These are phyloP conservation scores for Rhabdophis nuchalis DNA, from an alignment of 2,797 vertebrate genomes.

Conservation along the genomic window DNA sequence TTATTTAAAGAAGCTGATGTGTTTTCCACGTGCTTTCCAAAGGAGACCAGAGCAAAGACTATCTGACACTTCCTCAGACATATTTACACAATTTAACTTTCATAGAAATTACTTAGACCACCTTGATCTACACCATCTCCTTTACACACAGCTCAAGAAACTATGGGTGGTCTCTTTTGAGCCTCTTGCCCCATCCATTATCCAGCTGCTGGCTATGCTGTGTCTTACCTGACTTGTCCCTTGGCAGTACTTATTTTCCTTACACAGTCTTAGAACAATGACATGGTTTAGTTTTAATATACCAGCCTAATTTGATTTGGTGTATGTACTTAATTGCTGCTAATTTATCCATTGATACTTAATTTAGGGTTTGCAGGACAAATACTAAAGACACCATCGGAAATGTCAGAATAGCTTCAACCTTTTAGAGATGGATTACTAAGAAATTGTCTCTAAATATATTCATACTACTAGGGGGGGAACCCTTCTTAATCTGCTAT, in stretches of 20 bases:
- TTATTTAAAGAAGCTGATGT: background rate
- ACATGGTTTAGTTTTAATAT: background rate
- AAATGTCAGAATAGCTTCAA: background rate
- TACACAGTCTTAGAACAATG: background rate
- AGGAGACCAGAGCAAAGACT: background rate
- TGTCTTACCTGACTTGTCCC: background rate
- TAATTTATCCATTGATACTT: background rate
- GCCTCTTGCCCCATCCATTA: background rate
- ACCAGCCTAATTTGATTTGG: background rate
- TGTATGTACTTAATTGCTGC: background rate
- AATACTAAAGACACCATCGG: background rate
- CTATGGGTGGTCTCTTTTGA: background rate
- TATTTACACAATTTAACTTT: background rate
- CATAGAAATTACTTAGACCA: background rate
- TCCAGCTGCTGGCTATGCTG: background rate
- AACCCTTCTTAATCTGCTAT: background rate
- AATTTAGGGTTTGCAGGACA: background rate
- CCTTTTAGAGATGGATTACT: background rate
- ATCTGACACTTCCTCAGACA: background rate
- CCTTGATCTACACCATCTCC: background rate
- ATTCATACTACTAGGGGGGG: background rate
- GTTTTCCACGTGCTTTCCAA: background rate
- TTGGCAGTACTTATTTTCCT: background rate
- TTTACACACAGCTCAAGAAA: background rate
- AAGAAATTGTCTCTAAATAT: background rate